Conservation (phyloP, 2,797 vertebrate genomes). For the Pelobates cultripes region DNA sequence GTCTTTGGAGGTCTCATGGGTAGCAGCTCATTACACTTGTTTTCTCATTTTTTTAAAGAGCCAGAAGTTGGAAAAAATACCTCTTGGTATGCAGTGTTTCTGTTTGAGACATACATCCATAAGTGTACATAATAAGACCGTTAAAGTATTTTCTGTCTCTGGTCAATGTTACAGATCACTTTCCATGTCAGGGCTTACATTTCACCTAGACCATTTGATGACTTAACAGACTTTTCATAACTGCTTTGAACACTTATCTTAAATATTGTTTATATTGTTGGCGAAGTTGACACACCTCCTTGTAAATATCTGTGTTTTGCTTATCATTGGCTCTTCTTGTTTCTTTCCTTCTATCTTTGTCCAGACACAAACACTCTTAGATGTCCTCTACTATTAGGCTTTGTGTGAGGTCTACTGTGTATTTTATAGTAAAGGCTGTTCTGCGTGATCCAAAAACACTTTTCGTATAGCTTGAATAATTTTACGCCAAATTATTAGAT, state of each 20-base stretch:
- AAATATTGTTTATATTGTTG: conserved; percentile 43
- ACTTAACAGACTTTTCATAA: conserved; percentile 49
- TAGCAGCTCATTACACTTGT: not conserved
- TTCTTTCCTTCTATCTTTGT: conserved; percentile 18
- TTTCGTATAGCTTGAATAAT: too few relatives aligned
- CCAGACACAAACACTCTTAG: conserved; percentile 26
- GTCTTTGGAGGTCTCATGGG: not conserved
- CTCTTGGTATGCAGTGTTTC: conserved; percentile 25
- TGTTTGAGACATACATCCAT: not conserved
- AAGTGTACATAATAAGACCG: conserved; percentile 17
- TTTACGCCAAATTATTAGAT: too few relatives aligned
- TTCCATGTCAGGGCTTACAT: conserved; percentile 38
- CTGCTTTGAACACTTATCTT: conserved; percentile 50
- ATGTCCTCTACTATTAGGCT: not conserved
- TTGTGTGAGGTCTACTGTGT: conserved; percentile 30
- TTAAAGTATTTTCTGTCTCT: conserved; percentile 35
- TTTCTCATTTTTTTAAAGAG: not conserved
- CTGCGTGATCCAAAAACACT: too few relatives aligned
- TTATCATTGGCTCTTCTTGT: conserved; percentile 37
- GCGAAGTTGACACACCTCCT: conserved; percentile 16
- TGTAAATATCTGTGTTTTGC: conserved; percentile 17
- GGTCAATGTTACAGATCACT: conserved; percentile 48
- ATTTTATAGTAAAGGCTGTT: not conserved
- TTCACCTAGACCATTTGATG: conserved; percentile 43
- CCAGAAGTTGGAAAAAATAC: not conserved